Conservation (phyloP, 2,113 vertebrate species). For the Grantiella picta region DNA sequence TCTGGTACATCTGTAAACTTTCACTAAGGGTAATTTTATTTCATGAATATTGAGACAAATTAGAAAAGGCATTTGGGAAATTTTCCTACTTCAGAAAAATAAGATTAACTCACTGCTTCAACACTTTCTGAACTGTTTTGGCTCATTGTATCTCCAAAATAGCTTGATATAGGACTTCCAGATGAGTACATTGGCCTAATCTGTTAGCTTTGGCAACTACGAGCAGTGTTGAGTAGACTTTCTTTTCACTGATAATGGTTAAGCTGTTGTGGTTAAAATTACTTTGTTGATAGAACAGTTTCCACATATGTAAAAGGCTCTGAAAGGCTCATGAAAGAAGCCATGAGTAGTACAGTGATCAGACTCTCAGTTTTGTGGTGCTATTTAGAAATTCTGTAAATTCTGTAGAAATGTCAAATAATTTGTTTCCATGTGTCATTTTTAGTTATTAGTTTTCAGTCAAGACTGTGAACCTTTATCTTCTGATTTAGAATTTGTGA, state of each 20-base stretch:
- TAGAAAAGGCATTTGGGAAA: neutral
- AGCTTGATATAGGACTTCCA: neutral
- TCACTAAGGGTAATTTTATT: neutral
- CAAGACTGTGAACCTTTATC: neutral
- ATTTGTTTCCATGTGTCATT: neutral
- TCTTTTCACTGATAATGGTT: neutral
- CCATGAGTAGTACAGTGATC: neutral
- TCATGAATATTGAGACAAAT: conserved; percentile 4
- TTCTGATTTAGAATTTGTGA: neutral
- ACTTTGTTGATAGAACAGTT: conserved; percentile 14
- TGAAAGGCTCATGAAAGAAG: neutral
- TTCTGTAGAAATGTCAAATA: neutral
- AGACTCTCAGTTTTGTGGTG: neutral
- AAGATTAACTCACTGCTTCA: conserved; percentile 12
- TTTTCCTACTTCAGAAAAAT: conserved; percentile 30
- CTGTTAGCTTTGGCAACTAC: conserved; percentile 35
- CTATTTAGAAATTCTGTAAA: neutral
- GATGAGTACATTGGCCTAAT: conserved; percentile 13
- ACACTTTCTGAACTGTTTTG: neutral
- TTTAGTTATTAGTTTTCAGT: neutral
- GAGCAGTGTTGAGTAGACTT: neutral
- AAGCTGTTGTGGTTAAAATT: conserved; percentile 1
- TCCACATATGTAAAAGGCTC: neutral
- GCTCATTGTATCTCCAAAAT: neutral
- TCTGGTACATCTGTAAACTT: neutral